phyloP scores from a whole-genome alignment of 2,797 vertebrate species.

The Amblyraja radiata region DNA sequence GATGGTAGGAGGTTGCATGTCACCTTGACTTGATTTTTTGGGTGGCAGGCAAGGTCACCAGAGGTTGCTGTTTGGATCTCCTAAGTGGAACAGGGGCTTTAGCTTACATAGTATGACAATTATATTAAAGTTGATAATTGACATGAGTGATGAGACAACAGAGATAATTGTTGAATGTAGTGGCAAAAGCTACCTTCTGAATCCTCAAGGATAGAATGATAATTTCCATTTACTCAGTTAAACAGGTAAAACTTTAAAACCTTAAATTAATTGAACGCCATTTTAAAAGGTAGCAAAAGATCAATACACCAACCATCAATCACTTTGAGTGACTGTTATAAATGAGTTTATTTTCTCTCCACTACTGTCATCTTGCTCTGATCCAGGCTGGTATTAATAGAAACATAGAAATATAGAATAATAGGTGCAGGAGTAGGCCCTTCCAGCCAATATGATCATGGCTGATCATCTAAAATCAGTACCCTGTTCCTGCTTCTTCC shows the following conservation, averaged over 20 bases:
- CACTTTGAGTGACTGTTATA: conserved; percentile 3
- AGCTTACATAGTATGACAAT: background rate
- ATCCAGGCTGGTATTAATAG: background rate
- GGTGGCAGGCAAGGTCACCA: no score
- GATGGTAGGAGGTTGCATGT: no score
- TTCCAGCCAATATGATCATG: no score
- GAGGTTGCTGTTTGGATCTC: no score
- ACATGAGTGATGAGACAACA: background rate
- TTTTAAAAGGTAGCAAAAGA: background rate
- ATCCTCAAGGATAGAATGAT: background rate
- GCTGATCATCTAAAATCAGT: no score
- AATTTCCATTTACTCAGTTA: background rate
- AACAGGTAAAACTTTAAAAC: background rate
- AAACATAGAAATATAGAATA: background rate
- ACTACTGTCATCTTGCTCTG: background rate
- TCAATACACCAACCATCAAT: background rate
- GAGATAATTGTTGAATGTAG: background rate
- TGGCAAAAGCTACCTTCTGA: background rate
- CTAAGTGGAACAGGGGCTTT: no score
- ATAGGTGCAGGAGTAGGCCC: no score
- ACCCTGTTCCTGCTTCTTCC: no score
- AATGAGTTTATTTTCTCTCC: background rate
- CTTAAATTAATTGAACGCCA: background rate
- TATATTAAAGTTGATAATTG: background rate
- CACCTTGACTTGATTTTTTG: no score